phyloP scores from a whole-genome alignment of 1,140 invertebrate species.

The Tetranychus urticae region DNA sequence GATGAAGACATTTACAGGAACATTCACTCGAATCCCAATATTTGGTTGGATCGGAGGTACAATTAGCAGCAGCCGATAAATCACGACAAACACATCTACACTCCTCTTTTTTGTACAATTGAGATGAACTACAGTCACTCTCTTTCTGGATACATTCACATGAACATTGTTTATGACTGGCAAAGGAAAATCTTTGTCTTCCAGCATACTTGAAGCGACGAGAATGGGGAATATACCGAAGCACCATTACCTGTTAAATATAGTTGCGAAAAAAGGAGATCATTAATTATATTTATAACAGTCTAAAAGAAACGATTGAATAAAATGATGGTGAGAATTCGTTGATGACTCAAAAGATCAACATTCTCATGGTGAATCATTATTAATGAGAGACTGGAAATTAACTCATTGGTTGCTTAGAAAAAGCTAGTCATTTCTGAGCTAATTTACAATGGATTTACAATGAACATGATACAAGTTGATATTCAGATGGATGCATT shows the following conservation, averaged over 20 bases:
- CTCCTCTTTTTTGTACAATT: background rate
- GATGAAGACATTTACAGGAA: background rate
- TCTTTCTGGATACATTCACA: conserved; percentile 6
- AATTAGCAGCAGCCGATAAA: background rate
- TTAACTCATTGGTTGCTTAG: no score
- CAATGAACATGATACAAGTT: no score
- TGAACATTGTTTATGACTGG: conserved; percentile 2
- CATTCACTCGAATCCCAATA: background rate
- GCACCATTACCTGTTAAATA: background rate
- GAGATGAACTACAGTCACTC: background rate
- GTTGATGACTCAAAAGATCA: no score
- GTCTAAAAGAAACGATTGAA: no score
- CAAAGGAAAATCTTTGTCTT: background rate
- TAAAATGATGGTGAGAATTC: no score
- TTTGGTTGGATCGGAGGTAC: background rate
- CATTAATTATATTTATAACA: no score
- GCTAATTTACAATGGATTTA: no score
- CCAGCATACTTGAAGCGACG: background rate
- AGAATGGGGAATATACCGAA: background rate
- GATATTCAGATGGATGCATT: no score
- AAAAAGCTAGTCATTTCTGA: no score
- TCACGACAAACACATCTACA: conserved; percentile 7
- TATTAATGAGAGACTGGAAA: no score
- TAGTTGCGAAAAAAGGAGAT: no score
- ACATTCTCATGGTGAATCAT: no score